Evolutionary conservation across 1,140 invertebrate genomes (phyloP).

Genomic region (Drosophila burlai): DNA sequence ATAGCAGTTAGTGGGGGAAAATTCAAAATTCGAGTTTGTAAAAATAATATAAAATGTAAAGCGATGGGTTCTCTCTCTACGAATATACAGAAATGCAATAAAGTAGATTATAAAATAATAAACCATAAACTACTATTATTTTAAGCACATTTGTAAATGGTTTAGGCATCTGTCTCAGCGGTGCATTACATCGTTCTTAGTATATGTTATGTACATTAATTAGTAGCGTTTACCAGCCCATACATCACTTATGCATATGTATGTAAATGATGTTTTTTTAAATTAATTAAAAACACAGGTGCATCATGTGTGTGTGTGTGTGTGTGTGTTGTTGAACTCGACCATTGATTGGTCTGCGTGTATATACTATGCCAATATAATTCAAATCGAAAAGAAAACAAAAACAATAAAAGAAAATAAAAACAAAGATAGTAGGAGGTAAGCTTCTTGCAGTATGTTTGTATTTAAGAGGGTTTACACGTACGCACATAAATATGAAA

Average conservation of each 20-base stretch:
- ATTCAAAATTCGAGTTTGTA: neutral
- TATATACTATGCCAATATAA: constrained; percentile 18
- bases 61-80: neutral
- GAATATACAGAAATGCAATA: neutral
- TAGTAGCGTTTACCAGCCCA: constrained; percentile 6
- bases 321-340: neutral
- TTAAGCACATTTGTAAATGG: constrained; percentile 1
- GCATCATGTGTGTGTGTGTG: constrained; percentile 3
- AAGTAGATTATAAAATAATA: neutral
- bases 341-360: constrained; percentile 9
- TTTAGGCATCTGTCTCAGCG: neutral
- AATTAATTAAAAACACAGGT: neutral
- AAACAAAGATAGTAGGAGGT: neutral
- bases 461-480: neutral
- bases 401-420: neutral
- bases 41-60: neutral
- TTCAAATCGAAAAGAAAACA: neutral
- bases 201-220: constrained; percentile 14
- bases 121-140: neutral
- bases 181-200: constrained; percentile 2
- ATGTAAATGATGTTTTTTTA: constrained; percentile 6
- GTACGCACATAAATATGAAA: constrained; percentile 10
- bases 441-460: constrained; percentile 7
- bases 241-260: constrained; percentile 5
- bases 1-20: neutral